Base-by-base conservation (phyloP, 2,113 vertebrate genomes). In the Cheilinus undulatus region DNA sequence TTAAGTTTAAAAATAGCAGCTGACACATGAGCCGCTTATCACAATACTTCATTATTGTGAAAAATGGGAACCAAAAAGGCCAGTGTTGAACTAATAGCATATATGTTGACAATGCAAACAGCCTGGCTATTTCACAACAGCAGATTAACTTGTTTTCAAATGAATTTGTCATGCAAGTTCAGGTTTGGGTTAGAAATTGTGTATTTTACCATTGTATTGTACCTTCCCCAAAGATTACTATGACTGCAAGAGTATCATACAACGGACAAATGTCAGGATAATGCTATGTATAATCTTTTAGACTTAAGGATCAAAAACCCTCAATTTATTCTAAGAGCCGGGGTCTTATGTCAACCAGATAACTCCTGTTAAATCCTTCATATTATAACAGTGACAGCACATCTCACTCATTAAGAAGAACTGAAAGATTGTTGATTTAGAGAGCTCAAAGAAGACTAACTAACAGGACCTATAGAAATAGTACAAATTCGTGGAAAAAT, bases 1-100 rank as follows among this genome's bases (percentile, higher is more conserved):
- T 23, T 42, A 43, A 0, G 51, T 59, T 69, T 73, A 75, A 75
- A 79, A 73, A 59, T 59, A 70, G 24, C 24, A 19, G 27, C 7
- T 10, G 60, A 34, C 22, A 24, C 19, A 63, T 1, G 4, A 43
- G 5, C 10, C 1, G 1, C 5, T 8, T 27, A 26, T 13, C 36
- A 10, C 1, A 12, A 13, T 0, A 3, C 22, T 26, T 46, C 63
- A n/a, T 43, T 10, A 77, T 15, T 42, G 9, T 42, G 49, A 58
- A n/a, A 19, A 66, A 43, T 40, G 17, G 4, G 40, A 42, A 17
- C 5, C 15, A 42, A 42, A 42, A 17, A 20, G 22, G 23, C 15
- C 27, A 34, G 27, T 43, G 36, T 59, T 68, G 12, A 60, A 26
- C 28, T 43, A 13, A 15, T 1, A 34, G 15, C 48, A 50, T 6